Evolutionary conservation across 37 sponge, comb jelly and placozoan species (phyloP).

Genomic region (Cliona cf. orientalis): DNA sequence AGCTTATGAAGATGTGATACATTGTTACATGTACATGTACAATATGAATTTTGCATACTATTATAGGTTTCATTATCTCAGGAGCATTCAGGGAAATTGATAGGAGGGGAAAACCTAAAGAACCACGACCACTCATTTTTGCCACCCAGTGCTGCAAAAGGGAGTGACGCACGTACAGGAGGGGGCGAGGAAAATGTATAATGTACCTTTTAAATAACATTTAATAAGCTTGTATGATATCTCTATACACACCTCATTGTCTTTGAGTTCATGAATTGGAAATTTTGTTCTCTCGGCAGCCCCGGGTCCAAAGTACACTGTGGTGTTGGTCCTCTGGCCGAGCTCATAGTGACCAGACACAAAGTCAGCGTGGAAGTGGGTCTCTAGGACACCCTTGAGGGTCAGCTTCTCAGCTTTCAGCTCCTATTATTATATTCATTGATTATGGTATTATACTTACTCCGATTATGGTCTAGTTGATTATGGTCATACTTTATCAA

Average conservation of each 20-base stretch:
- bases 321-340: constrained; percentile 47
- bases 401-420: constrained; percentile 1
- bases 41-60: no score
- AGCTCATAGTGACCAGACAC: constrained; percentile 91
- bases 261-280: constrained; percentile 67
- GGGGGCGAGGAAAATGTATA: not conserved
- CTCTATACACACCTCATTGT: constrained; percentile 65
- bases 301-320: constrained; percentile 85
- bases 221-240: no score
- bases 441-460: no score
- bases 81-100: no score
- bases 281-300: constrained; percentile 70
- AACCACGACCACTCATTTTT: no score
- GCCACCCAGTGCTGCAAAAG: not conserved
- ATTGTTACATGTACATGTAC: no score
- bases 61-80: not conserved
- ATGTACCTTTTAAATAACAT: not conserved
- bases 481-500: no score
- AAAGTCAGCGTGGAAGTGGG: constrained; percentile 95
- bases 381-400: constrained; percentile 72
- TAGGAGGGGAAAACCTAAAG: no score
- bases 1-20: no score
- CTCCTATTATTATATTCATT: no score
- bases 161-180: not conserved
- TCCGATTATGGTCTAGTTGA: no score